Evolutionary conservation across 2,888 invertebrate genomes (phyloP).

Genomic region (Polyommatus icarus): DNA sequence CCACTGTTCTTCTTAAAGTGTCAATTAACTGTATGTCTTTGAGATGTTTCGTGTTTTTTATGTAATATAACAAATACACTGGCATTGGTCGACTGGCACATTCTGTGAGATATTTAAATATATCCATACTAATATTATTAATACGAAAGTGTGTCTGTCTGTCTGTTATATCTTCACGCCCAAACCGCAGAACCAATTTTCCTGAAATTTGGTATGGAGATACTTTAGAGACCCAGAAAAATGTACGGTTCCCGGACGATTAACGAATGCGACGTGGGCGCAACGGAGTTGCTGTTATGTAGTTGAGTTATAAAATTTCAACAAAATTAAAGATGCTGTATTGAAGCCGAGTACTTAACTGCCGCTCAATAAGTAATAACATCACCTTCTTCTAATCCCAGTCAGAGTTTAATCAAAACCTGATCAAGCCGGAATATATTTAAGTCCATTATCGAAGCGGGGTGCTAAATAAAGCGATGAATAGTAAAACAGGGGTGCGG

Average conservation of each 20-base stretch:
- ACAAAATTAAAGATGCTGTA: neutral
- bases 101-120: too few species aligned
- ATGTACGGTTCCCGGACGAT: too few species aligned
- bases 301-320: neutral
- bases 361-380: neutral
- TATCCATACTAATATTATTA: too few species aligned
- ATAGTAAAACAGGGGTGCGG: slow-evolving; percentile 77
- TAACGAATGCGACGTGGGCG: too few species aligned
- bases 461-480: slow-evolving; percentile 65
- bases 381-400: neutral
- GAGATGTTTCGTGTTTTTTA: neutral
- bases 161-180: too few species aligned
- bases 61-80: neutral
- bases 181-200: too few species aligned
- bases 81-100: neutral
- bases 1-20: neutral
- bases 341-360: neutral
- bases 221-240: too few species aligned
- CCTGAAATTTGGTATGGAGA: too few species aligned
- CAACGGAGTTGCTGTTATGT: too few species aligned
- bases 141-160: too few species aligned
- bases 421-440: slow-evolving; percentile 36
- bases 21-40: neutral
- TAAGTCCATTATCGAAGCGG: slow-evolving; percentile 58
- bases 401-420: slow-evolving; percentile 13